These are phyloP conservation scores for Sarcophilus harrisii DNA, from an alignment of 2,797 vertebrate species.

Conservation along the genomic window DNA sequence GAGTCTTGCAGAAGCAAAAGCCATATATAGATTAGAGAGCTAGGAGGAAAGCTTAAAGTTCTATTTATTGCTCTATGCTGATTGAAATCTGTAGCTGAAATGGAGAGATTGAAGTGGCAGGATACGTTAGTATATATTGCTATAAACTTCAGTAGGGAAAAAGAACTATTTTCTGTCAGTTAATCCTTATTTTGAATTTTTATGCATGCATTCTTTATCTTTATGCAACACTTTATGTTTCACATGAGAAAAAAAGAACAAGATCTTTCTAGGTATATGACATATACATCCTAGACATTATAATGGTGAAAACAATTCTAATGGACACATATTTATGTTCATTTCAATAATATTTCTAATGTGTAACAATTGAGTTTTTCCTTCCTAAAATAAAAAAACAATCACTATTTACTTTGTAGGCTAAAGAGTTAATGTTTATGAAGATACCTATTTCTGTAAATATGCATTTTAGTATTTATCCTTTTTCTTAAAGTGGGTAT, in stretches of 20 bases:
- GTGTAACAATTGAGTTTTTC: constrained; percentile 75
- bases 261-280: constrained; percentile 60
- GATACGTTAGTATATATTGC: constrained; percentile 9
- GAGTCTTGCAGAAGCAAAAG: constrained; percentile 41
- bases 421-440: constrained; percentile 67
- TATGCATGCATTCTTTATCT: not conserved
- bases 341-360: constrained; percentile 75
- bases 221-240: constrained; percentile 60
- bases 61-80: not conserved
- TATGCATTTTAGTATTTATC: constrained; percentile 63
- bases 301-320: constrained; percentile 81
- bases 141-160: not conserved
- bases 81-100: constrained; percentile 29
- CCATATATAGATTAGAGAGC: not conserved
- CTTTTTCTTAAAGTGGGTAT: constrained; percentile 67
- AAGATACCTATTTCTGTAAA: constrained; percentile 54
- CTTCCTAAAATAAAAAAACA: constrained; percentile 74
- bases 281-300: constrained; percentile 68
- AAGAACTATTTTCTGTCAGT: constrained; percentile 4
- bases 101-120: not conserved
- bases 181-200: constrained; percentile 58
- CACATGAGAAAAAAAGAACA: constrained; percentile 58
- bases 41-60: constrained; percentile 19
- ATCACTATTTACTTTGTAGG: constrained; percentile 73
- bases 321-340: constrained; percentile 66